A percentile compares a stretch with the other conserved stretches of the same genome.
These are phyloP conservation scores for Tipula confusa DNA, from an alignment of 2,888 invertebrate species.

Conservation along the genomic window DNA sequence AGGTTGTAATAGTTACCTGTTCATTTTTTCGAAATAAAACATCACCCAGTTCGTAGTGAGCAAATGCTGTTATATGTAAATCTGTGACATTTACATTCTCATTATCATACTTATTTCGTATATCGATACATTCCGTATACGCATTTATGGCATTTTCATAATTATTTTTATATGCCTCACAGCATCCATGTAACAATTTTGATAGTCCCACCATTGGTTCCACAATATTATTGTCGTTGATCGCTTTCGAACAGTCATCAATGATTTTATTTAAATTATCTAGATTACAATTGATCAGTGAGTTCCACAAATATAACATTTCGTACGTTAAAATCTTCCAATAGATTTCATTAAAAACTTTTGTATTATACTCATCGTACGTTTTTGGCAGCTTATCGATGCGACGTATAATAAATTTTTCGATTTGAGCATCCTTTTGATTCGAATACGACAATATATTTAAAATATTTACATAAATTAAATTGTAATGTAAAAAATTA, in stretches of 20 bases:
- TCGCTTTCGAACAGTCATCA: constrained; percentile 43
- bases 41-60: constrained; percentile 60
- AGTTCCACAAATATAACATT: constrained; percentile 65
- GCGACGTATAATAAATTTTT: constrained; percentile 47
- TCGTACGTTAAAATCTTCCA: constrained; percentile 61
- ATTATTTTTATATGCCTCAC: constrained; percentile 50
- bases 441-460: constrained; percentile 42
- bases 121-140: constrained; percentile 46
- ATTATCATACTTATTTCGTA: constrained; percentile 36
- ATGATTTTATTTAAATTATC: constrained; percentile 48
- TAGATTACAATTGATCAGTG: constrained; percentile 55
- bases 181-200: constrained; percentile 53
- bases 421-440: constrained; percentile 49
- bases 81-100: constrained; percentile 44
- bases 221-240: background rate
- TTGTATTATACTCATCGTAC: constrained; percentile 37
- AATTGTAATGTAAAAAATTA: constrained; percentile 38
- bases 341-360: constrained; percentile 43
- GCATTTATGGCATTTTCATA: constrained; percentile 44
- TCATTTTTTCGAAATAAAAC: constrained; percentile 42
- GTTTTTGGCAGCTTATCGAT: constrained; percentile 42
- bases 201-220: constrained; percentile 58
- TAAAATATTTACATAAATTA: constrained; percentile 41
- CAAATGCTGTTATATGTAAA: constrained; percentile 60
- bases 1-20: constrained; percentile 29